phyloP scores from a whole-genome alignment of 2,888 invertebrate genomes.

The Calameuta filiformis region DNA sequence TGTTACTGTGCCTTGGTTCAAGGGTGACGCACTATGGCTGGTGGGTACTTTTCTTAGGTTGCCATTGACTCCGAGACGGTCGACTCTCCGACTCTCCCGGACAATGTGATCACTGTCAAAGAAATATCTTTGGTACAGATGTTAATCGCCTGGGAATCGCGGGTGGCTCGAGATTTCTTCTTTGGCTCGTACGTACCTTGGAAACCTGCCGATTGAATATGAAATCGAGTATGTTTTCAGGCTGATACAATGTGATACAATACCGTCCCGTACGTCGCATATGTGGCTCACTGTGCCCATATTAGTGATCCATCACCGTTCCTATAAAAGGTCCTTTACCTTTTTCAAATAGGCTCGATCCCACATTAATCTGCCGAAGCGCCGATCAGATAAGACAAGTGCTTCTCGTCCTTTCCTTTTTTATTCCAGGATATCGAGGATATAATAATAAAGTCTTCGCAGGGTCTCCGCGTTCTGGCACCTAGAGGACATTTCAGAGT shows the following conservation, averaged over 20 bases:
- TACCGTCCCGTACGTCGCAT: constrained; percentile 14
- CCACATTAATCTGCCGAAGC: constrained; percentile 48
- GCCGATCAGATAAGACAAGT: constrained; percentile 41
- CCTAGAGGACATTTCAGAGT: not conserved
- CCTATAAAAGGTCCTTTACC: constrained; percentile 31
- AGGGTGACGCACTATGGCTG: constrained; percentile 11
- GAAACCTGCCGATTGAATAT: constrained; percentile 8
- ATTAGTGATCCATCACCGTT: constrained; percentile 49
- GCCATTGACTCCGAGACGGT: constrained; percentile 36
- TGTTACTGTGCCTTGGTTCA: not conserved
- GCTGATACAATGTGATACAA: constrained; percentile 27
- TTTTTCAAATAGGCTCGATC: constrained; percentile 33
- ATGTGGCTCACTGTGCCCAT: constrained; percentile 24
- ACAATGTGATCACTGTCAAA: constrained; percentile 31
- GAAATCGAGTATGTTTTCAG: constrained; percentile 11
- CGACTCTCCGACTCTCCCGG: not conserved
- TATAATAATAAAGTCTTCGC: not conserved
- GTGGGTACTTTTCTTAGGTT: constrained; percentile 3
- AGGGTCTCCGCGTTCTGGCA: not conserved
- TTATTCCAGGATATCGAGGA: constrained; percentile 6
- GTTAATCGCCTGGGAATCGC: constrained; percentile 64
- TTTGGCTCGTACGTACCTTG: constrained; percentile 11
- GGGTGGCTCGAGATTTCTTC: constrained; percentile 28
- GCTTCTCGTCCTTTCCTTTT: not conserved
- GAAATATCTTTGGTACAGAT: constrained; percentile 47